phyloP scores from a whole-genome alignment of 2,113 vertebrate species.

The Petroica traversi region DNA sequence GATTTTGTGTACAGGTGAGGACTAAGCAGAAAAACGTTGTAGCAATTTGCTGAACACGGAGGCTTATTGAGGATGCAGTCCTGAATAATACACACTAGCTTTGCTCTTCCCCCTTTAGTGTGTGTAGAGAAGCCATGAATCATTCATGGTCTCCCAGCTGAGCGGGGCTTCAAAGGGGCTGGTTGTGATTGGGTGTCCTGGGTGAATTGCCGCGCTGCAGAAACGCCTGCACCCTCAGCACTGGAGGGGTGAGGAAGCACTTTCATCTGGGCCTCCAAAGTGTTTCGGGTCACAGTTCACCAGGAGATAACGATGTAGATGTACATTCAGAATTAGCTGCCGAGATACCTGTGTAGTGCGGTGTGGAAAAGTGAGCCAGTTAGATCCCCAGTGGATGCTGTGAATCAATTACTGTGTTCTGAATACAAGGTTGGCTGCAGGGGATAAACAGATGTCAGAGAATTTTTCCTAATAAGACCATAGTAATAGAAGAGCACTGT shows the following conservation, averaged over 20 bases:
- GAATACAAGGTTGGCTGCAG: slow-evolving; percentile 89
- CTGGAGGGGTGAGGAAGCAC: slow-evolving; percentile 83
- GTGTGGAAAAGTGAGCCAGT: slow-evolving; percentile 83
- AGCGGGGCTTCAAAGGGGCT: slow-evolving; percentile 90
- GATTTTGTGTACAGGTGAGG: slow-evolving; percentile 78
- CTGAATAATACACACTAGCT: slow-evolving; percentile 86
- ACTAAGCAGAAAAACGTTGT: slow-evolving; percentile 83
- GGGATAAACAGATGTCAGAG: slow-evolving; percentile 91
- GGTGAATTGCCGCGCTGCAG: slow-evolving; percentile 87
- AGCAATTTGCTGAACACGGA: slow-evolving; percentile 86
- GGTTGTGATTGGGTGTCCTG: slow-evolving; percentile 88
- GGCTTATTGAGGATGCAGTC: slow-evolving; percentile 84
- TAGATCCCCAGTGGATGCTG: slow-evolving; percentile 86
- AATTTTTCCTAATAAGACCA: slow-evolving; percentile 89
- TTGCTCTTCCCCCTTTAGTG: slow-evolving; percentile 86
- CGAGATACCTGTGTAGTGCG: slow-evolving; percentile 83
- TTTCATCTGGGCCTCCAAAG: slow-evolving; percentile 86
- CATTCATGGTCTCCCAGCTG: slow-evolving; percentile 92
- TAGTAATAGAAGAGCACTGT: slow-evolving; percentile 86
- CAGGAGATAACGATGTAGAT: slow-evolving; percentile 85
- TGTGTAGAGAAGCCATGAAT: slow-evolving; percentile 90
- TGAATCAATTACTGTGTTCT: slow-evolving; percentile 96
- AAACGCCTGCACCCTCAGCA: slow-evolving; percentile 81
- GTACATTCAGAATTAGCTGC: slow-evolving; percentile 83
- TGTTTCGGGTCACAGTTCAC: slow-evolving; percentile 85